These are phyloP conservation scores for Muricea muricata DNA, from an alignment of 92 coral and sea anemone genomes.

Conservation along the genomic window DNA sequence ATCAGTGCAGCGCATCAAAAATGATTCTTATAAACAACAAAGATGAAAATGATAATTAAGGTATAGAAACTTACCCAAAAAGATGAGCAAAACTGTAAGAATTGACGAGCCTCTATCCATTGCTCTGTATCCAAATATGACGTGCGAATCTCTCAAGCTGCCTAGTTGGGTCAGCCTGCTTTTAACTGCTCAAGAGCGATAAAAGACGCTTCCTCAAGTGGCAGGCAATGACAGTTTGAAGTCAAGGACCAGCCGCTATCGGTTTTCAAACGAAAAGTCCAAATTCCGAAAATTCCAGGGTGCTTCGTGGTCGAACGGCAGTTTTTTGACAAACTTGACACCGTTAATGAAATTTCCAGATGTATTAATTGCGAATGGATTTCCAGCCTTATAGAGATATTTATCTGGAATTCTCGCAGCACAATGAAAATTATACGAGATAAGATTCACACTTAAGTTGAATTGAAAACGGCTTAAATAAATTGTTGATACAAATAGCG, in stretches of 20 bases:
- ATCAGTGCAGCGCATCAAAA: background rate
- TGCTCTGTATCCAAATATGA: constrained; percentile 10
- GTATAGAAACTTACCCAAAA: constrained; percentile 14
- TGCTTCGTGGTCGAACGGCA: background rate
- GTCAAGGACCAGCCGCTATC: constrained; percentile 7
- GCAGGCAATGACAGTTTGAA: constrained; percentile 29
- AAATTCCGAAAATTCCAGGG: constrained; percentile 26
- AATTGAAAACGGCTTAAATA: constrained; percentile 5
- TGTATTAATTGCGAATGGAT: constrained; percentile 21
- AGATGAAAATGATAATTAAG: background rate
- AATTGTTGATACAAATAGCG: constrained; percentile 21
- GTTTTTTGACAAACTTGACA: constrained; percentile 29
- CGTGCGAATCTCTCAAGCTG: background rate
- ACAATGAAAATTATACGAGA: constrained; percentile 1
- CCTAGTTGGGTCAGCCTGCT: background rate
- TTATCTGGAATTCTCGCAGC: constrained; percentile 1
- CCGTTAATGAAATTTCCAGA: constrained; percentile 32
- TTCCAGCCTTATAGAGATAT: constrained; percentile 4
- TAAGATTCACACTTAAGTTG: background rate
- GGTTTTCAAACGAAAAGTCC: constrained; percentile 2
- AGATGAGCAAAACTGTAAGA: background rate
- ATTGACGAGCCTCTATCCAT: constrained; percentile 10
- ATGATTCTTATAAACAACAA: too few species aligned
- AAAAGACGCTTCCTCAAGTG: constrained; percentile 22
- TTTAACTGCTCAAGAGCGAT: constrained; percentile 33